Percentiles rank a stretch among this genome's conserved stretches.
phyloP scores from a whole-genome alignment of 2,888 invertebrate species.

The Pasiphila rectangulata region DNA sequence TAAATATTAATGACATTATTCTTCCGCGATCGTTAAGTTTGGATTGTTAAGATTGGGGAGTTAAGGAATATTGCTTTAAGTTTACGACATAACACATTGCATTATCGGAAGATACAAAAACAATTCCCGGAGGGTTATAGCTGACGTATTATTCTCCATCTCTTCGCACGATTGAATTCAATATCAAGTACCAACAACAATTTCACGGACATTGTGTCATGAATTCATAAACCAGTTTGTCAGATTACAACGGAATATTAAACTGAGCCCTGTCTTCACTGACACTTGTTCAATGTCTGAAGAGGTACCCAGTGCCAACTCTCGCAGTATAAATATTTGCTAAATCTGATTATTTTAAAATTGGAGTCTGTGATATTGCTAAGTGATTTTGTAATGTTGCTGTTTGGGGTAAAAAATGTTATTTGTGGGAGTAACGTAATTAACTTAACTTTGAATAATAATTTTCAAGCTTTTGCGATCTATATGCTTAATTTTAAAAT shows the following conservation, averaged over 20 bases:
- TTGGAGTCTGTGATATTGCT: background rate
- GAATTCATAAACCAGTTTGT: background rate
- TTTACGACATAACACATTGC: conserved; percentile 11
- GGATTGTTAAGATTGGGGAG: background rate
- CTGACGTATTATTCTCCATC: background rate
- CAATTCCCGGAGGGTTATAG: conserved; percentile 2
- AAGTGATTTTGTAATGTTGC: background rate
- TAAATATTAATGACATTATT: too few species aligned
- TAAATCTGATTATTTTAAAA: background rate
- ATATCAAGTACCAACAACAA: background rate
- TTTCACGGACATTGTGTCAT: background rate
- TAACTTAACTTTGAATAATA: too few species aligned
- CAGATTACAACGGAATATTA: background rate
- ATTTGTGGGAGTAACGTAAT: too few species aligned
- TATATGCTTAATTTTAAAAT: too few species aligned
- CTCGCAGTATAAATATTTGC: conserved; percentile 4
- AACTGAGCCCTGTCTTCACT: background rate
- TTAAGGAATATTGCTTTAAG: conserved; percentile 10
- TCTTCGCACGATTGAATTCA: conserved; percentile 8
- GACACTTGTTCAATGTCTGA: conserved; percentile 5
- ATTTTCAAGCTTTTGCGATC: too few species aligned
- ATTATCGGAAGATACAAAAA: conserved; percentile 5
- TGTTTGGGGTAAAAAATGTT: too few species aligned
- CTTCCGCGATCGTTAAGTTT: background rate
- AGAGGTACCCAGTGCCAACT: too few species aligned